Percentiles rank a stretch among this genome's conserved stretches.
Evolutionary conservation across 2,113 vertebrate genomes (phyloP).

Genomic region (Melierax canorus): DNA sequence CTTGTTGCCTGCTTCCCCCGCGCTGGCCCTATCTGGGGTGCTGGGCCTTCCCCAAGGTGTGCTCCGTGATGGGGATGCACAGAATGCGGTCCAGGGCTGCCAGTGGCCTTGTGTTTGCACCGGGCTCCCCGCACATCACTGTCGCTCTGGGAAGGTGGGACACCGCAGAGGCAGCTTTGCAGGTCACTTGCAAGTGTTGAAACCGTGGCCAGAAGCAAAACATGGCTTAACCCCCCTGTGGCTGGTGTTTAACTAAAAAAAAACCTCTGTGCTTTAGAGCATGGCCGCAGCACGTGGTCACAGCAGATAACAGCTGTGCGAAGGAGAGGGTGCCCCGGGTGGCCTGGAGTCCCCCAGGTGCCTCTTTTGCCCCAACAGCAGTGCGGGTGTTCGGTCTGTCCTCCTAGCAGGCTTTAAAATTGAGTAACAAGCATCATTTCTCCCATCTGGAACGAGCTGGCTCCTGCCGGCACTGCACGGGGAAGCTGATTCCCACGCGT

Average conservation of each 20-base stretch:
- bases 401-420: not conserved
- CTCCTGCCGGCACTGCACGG: not conserved
- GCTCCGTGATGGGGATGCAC: not conserved
- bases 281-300: not conserved
- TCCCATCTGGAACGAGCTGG: not conserved
- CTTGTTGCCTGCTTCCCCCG: not conserved
- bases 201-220: not conserved
- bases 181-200: not conserved
- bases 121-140: not conserved
- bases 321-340: not conserved
- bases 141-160: not conserved
- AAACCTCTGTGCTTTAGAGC: not conserved
- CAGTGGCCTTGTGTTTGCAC: not conserved
- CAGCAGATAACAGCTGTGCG: not conserved
- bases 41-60: not conserved
- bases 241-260: not conserved
- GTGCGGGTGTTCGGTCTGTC: fast-evolving
- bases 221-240: fast-evolving
- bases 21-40: not conserved
- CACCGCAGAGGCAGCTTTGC: not conserved
- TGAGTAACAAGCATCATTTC: not conserved
- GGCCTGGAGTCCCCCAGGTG: not conserved
- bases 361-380: not conserved
- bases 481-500: not conserved
- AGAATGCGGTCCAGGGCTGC: not conserved